A percentile compares a stretch with the other conserved stretches of the same genome.
Conservation (phyloP, 2,888 invertebrate species). For the Eupithecia pulchellata region DNA sequence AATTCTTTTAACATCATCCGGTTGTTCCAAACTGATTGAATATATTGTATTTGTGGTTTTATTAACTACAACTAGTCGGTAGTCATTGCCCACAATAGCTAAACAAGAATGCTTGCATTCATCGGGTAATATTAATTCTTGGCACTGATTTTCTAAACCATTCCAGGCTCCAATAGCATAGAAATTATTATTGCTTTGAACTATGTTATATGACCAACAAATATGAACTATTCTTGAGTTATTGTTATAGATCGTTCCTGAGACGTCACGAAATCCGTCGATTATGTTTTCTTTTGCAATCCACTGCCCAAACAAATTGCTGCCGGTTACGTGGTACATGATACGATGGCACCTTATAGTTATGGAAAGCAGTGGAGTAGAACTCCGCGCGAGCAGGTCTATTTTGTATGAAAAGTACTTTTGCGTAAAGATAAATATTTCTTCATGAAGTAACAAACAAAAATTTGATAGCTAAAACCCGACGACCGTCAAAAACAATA, state of each 20-base stretch:
- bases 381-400: too few relatives aligned
- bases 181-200: slow-evolving; percentile 54
- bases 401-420: too few relatives aligned
- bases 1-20: slow-evolving; percentile 52
- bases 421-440: too few relatives aligned
- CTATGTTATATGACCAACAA: slow-evolving; percentile 77
- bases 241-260: slow-evolving; percentile 42
- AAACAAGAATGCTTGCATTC: slow-evolving; percentile 50
- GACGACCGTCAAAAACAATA: too few relatives aligned
- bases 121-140: slow-evolving; percentile 58
- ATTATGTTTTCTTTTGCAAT: slow-evolving; percentile 52
- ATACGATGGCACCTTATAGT: background rate
- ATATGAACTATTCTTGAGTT: slow-evolving; percentile 55
- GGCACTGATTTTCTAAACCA: slow-evolving; percentile 56
- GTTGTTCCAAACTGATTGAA: slow-evolving; percentile 59
- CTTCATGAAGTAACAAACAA: too few relatives aligned
- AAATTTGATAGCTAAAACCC: too few relatives aligned
- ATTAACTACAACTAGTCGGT: slow-evolving; percentile 58
- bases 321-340: slow-evolving; percentile 67
- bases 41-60: slow-evolving; percentile 55
- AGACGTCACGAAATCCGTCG: slow-evolving; percentile 55
- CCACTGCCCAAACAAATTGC: slow-evolving; percentile 80
- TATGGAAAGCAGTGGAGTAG: too few relatives aligned
- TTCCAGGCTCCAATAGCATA: slow-evolving; percentile 67
- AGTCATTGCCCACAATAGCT: slow-evolving; percentile 67